Conservation (phyloP, 2,888 invertebrate genomes). For the Trisateles emortualis region DNA sequence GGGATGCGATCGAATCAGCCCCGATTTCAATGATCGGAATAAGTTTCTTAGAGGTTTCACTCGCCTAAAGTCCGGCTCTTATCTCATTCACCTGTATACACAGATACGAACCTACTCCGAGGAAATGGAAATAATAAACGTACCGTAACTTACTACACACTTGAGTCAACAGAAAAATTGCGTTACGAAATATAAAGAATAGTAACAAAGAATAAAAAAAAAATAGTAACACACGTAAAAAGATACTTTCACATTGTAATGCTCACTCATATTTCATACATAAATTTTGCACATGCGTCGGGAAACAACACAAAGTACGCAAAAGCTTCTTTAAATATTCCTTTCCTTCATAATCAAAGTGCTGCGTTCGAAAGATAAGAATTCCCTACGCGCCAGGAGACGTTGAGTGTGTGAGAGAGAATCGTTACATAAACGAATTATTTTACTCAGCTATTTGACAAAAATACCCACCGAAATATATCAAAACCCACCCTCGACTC, state of each 20-base stretch:
- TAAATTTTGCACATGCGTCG: constrained; percentile 79
- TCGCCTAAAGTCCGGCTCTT: constrained; percentile 35
- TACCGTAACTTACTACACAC: constrained; percentile 26
- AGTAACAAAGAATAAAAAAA: constrained; percentile 41
- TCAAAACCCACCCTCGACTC: constrained; percentile 3
- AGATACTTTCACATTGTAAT: constrained; percentile 58
- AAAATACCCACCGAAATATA: constrained; percentile 59
- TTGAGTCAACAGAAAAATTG: constrained; percentile 38
- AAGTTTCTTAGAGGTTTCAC: constrained; percentile 58
- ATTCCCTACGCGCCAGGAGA: constrained; percentile 75
- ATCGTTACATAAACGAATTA: constrained; percentile 76
- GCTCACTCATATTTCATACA: constrained; percentile 66
- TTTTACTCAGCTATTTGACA: constrained; percentile 81
- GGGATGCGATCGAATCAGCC: constrained; percentile 71
- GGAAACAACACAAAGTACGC: constrained; percentile 73
- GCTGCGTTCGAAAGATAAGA: constrained; percentile 83
- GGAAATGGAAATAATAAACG: constrained; percentile 38
- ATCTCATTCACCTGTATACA: constrained; percentile 20
- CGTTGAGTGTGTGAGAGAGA: constrained; percentile 64
- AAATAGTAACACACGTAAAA: constrained; percentile 56
- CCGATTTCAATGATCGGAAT: constrained; percentile 74
- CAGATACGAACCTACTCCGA: constrained; percentile 13
- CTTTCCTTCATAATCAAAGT: constrained; percentile 83
- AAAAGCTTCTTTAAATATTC: constrained; percentile 82
- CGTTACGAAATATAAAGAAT: constrained; percentile 38